phyloP scores from a whole-genome alignment of 2,888 invertebrate genomes.

The Tuberolachnus salignus region DNA sequence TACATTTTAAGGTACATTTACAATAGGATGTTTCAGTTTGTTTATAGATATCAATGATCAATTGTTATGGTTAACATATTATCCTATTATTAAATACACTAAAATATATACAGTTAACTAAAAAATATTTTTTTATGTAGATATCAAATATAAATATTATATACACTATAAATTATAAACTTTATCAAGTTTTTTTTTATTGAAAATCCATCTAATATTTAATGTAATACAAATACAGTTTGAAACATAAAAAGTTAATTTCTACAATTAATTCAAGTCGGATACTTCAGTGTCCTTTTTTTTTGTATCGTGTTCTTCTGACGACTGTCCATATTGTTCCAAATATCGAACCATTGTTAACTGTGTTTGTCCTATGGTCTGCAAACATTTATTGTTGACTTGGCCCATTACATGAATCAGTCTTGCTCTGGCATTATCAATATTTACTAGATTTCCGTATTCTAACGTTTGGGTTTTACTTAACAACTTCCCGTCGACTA shows the following conservation, averaged over 20 bases:
- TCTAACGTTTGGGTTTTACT: slow-evolving; percentile 73
- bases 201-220: slow-evolving; percentile 5
- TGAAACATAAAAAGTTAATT: background rate
- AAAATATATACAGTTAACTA: too few relatives aligned
- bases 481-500: slow-evolving; percentile 73
- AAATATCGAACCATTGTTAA: slow-evolving; percentile 48
- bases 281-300: slow-evolving; percentile 16
- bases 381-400: slow-evolving; percentile 37
- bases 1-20: background rate
- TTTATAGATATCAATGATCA: too few relatives aligned
- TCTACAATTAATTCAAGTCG: slow-evolving; percentile 12
- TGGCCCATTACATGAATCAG: slow-evolving; percentile 64
- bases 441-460: slow-evolving; percentile 71
- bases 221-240: background rate
- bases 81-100: too few relatives aligned
- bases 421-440: slow-evolving; percentile 71
- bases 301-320: slow-evolving; percentile 15
- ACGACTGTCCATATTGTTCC: slow-evolving; percentile 41
- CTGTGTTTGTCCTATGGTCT: slow-evolving; percentile 51
- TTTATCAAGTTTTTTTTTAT: slow-evolving; percentile 24
- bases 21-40: too few relatives aligned
- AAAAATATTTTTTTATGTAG: too few relatives aligned
- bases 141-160: too few relatives aligned
- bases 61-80: too few relatives aligned
- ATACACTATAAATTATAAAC: too few relatives aligned